A percentile compares a stretch with the other conserved stretches of the same genome.
Conservation (phyloP, 2,113 vertebrate genomes). For the Poeciliopsis occidentalis region DNA sequence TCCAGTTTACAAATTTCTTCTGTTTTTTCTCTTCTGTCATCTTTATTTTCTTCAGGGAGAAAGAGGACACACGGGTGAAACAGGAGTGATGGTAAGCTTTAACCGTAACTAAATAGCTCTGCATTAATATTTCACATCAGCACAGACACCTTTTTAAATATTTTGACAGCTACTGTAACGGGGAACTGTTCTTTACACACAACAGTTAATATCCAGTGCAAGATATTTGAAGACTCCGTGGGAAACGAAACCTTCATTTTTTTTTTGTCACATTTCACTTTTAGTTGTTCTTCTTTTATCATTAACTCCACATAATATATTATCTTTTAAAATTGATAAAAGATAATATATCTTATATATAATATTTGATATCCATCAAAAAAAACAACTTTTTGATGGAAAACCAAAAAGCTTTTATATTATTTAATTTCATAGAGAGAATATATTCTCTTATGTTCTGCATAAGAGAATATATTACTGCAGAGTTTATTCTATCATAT, state of each 20-base stretch:
- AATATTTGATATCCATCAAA: too few relatives aligned
- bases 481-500: background rate
- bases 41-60: conserved; percentile 67
- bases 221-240: background rate
- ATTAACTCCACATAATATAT: background rate
- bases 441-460: too few relatives aligned
- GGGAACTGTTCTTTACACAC: background rate
- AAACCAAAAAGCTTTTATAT: too few relatives aligned
- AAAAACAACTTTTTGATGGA: too few relatives aligned
- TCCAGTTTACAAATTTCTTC: background rate
- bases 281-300: background rate
- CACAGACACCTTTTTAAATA: too few relatives aligned
- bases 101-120: background rate
- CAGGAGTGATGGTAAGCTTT: conserved; percentile 66
- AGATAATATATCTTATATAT: too few relatives aligned
- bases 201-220: background rate
- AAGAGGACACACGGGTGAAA: conserved; percentile 70
- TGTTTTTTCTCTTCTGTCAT: background rate
- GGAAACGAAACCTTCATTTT: background rate
- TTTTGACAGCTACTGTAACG: too few relatives aligned
- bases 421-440: too few relatives aligned
- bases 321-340: background rate
- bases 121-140: background rate
- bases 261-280: background rate
- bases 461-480: background rate